Evolutionary conservation across 2,113 vertebrate genomes (phyloP).

Genomic region (Camelus dromedarius): DNA sequence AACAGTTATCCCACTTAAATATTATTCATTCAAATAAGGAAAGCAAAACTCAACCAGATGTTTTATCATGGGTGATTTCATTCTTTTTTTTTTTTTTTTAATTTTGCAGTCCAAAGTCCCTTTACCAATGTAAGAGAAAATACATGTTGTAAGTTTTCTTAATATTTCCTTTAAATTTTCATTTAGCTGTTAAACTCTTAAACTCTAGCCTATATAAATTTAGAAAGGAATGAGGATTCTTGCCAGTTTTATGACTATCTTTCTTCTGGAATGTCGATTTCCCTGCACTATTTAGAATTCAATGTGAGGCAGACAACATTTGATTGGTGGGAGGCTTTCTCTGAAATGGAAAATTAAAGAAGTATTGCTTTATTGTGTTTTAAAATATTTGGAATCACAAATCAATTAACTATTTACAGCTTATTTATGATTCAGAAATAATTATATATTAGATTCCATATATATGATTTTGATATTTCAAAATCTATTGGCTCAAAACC

Average conservation of each 20-base stretch:
- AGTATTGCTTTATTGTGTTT: not conserved
- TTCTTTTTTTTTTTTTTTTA: not conserved
- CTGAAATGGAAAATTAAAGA: not conserved
- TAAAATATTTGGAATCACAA: not conserved
- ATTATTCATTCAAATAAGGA: constrained; percentile 40
- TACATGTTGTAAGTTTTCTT: not conserved
- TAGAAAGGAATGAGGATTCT: not conserved
- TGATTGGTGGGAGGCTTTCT: not conserved
- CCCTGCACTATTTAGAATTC: not conserved
- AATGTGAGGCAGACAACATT: not conserved
- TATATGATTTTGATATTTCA: not conserved
- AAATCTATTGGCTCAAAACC: not conserved
- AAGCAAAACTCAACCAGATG: constrained; percentile 52
- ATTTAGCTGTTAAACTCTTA: constrained; percentile 2
- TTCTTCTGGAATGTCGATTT: not conserved
- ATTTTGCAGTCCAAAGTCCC: not conserved
- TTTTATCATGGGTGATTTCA: not conserved
- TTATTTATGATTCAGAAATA: not conserved
- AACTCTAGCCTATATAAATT: not conserved
- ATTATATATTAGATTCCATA: not conserved
- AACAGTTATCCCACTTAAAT: constrained; percentile 55
- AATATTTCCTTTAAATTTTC: not conserved
- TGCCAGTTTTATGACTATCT: not conserved
- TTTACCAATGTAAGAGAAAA: not conserved
- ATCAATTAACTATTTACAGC: not conserved